phyloP scores from a whole-genome alignment of 1,140 invertebrate genomes.

The Saccostrea echinata region DNA sequence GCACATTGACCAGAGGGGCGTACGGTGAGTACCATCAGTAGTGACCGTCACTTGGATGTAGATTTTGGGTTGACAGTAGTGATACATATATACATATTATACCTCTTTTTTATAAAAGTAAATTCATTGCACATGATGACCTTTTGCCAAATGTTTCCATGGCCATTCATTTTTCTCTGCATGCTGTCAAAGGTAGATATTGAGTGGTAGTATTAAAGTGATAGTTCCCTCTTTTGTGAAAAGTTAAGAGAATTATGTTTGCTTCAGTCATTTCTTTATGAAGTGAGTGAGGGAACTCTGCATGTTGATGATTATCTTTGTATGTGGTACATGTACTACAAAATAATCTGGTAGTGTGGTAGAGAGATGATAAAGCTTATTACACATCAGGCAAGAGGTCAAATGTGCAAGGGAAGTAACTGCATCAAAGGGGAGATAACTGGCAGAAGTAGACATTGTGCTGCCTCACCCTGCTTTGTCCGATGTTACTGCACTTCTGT shows the following conservation, averaged over 20 bases:
- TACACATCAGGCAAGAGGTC: constrained; percentile 44
- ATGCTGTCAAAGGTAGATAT: constrained; percentile 34
- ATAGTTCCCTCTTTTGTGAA: constrained; percentile 14
- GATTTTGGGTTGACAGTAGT: constrained; percentile 50
- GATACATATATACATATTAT: constrained; percentile 51
- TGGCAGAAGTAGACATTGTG: constrained; percentile 26
- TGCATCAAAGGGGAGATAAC: constrained; percentile 44
- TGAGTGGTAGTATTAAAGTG: constrained; percentile 19
- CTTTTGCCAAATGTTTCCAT: constrained; percentile 53
- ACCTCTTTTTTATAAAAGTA: constrained; percentile 29
- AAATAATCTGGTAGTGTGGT: constrained; percentile 18
- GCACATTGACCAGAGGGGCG: constrained; percentile 69
- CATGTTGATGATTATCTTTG: constrained; percentile 30
- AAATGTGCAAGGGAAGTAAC: constrained; percentile 46
- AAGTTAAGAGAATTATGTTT: background rate
- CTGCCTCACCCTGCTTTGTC: constrained; percentile 32
- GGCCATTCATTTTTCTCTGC: constrained; percentile 42
- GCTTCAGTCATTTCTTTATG: constrained; percentile 5
- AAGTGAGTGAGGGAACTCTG: constrained; percentile 25
- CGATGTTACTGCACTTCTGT: constrained; percentile 33
- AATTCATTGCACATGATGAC: constrained; percentile 51
- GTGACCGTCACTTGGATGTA: constrained; percentile 27
- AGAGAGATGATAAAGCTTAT: constrained; percentile 35
- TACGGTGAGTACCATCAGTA: constrained; percentile 50
- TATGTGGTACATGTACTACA: constrained; percentile 17